Percentiles rank a stretch among this genome's conserved stretches.
These are phyloP conservation scores for Heterodera carotae DNA, from an alignment of 1,140 invertebrate genomes.

Conservation along the genomic window DNA sequence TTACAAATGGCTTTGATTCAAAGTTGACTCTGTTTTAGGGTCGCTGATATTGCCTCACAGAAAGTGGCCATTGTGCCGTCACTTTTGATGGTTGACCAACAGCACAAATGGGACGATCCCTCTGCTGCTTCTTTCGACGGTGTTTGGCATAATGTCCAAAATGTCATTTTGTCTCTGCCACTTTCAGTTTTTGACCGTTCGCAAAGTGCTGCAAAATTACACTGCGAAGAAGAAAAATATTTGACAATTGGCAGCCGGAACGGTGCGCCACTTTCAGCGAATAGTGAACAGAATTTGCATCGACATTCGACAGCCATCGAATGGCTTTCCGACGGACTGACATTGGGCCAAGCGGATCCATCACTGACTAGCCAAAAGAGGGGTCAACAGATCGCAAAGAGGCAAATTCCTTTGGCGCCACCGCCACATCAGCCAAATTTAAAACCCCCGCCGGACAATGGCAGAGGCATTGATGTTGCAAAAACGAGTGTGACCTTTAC, in stretches of 20 bases:
- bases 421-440: constrained; percentile 11
- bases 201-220: not conserved
- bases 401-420: not conserved
- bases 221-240: not conserved
- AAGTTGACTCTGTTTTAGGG: not conserved
- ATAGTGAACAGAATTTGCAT: not conserved
- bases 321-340: constrained; percentile 10
- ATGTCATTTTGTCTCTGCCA: too few species aligned
- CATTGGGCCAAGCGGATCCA: not conserved
- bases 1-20: not conserved
- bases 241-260: not conserved
- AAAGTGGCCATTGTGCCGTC: constrained; percentile 6
- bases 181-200: not conserved
- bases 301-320: not conserved
- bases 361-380: not conserved
- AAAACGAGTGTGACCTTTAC: not conserved
- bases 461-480: not conserved
- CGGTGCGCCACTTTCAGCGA: not conserved
- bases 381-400: not conserved
- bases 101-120: not conserved
- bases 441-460: not conserved
- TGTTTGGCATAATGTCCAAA: too few species aligned
- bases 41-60: constrained; percentile 26
- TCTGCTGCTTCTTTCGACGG: not conserved
- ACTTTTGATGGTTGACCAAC: constrained; percentile 14